Conservation (phyloP, 2,888 invertebrate genomes). For the Lasioglossum pauxillum region DNA sequence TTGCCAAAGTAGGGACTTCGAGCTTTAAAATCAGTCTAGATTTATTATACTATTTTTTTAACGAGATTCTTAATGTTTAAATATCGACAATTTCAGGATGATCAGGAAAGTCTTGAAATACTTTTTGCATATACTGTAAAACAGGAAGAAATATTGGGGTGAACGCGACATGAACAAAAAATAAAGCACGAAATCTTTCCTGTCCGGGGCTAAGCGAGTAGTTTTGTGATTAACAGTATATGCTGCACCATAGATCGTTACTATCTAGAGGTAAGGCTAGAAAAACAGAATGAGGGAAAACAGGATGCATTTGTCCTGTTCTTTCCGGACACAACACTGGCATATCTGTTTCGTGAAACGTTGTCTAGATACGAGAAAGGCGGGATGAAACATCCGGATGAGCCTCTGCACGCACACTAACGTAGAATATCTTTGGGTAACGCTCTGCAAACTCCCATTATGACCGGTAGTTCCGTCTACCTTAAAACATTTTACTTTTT, state of each 20-base stretch:
- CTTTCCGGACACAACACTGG: constrained; percentile 33
- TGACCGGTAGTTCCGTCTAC: not conserved
- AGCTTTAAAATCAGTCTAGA: too few species aligned
- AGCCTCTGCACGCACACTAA: constrained; percentile 12
- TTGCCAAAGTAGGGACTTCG: too few species aligned
- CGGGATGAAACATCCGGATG: constrained; percentile 20
- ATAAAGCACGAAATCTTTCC: not conserved
- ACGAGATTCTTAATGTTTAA: not conserved
- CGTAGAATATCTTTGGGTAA: constrained; percentile 26
- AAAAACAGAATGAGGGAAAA: constrained; percentile 21
- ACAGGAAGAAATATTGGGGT: not conserved
- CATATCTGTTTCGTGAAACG: constrained; percentile 35
- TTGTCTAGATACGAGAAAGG: constrained; percentile 37
- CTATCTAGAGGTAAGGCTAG: constrained; percentile 56
- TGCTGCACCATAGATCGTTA: constrained; percentile 66
- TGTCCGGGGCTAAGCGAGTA: not conserved
- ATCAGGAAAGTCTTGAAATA: not conserved
- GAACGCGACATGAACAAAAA: not conserved
- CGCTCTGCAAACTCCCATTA: not conserved
- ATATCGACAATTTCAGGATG: not conserved
- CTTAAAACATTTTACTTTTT: not conserved
- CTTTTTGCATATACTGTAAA: not conserved
- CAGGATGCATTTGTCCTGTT: constrained; percentile 45
- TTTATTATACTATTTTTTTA: not conserved
- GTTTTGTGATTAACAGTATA: not conserved